A percentile compares a stretch with the other conserved stretches of the same genome.
These are phyloP conservation scores for Heliconius eleuchia DNA, from an alignment of 1,140 invertebrate species.

Conservation along the genomic window DNA sequence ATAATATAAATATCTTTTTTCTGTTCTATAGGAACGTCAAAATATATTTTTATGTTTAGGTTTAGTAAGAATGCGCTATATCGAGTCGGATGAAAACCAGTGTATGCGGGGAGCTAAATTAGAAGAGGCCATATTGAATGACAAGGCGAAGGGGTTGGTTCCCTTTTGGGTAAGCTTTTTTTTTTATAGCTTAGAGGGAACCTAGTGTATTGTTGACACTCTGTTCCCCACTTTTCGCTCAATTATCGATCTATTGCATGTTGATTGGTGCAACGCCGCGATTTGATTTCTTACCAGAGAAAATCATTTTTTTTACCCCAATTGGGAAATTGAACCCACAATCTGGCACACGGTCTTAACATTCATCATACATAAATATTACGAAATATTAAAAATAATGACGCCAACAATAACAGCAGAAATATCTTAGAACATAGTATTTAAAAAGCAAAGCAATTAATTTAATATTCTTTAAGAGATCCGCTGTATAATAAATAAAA, in stretches of 20 bases:
- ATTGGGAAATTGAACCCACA: no score
- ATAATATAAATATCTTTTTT: no score
- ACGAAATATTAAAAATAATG: no score
- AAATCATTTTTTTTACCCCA: no score
- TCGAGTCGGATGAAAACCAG: constrained; percentile 92
- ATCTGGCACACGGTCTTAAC: no score
- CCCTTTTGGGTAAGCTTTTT: constrained; percentile 95
- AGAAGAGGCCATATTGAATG: constrained; percentile 89
- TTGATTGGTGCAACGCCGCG: no score
- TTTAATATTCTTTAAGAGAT: neutral
- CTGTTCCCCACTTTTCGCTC: no score
- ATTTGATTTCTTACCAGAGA: no score
- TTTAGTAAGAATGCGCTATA: constrained; percentile 94
- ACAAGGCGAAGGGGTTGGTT: constrained; percentile 93
- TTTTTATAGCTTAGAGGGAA: neutral
- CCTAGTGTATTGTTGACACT: no score
- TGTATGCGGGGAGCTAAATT: constrained; percentile 92
- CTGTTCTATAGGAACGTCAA: neutral
- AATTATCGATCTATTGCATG: no score
- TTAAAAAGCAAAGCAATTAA: neutral
- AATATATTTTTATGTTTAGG: constrained; percentile 75
- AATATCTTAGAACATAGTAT: neutral
- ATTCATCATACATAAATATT: no score
- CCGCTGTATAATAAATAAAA: neutral
- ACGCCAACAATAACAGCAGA: no score